Base-by-base conservation (phyloP, 2,113 vertebrate genomes). In the Ornithorhynchus anatinus region DNA sequence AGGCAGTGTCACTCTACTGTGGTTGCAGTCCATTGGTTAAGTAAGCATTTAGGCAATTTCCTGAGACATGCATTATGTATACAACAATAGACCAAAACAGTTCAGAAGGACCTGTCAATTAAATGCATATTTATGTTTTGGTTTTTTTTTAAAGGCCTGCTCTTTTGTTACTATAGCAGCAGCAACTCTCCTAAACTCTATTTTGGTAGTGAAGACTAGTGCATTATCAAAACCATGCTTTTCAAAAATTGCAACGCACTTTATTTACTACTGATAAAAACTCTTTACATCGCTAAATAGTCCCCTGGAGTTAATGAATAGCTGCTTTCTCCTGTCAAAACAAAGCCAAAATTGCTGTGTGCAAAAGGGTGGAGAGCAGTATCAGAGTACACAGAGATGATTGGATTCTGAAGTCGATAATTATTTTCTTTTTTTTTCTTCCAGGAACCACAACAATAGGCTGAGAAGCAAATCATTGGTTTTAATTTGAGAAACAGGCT, bases 351-450 rank as follows among this genome's bases (percentile, higher is more conserved):
- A 69, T 79, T 72, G 52, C 3, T 58, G 1, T 50, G 35, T 8
- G 5, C 38, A 33, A 58, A 63, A 65, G 27, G 22, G 59, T n/a
- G 32, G 13, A 23, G 35, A 72, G 47, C 1, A 59, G 20, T 40
- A 69, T 44, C 23, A 31, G 27, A 37, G 11, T 40, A 65, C 59
- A 72, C 40, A 75, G 19, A 60, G 32, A 67, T 72, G 66, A 75
- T 5, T 77, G 20, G 32, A 74, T 69, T 69, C 66, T 69, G 43
- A 69, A 69, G 10, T 53, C n/a, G 72, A 14, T 51, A 48, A 81
- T 77, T 74, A 72, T 77, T 79, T 72, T 37, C 31, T 48, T 35
- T 54, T 17, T 11, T 7, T 10, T 20, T 13, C 20, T n/a, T 6
- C 33, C 16, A 17, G 40, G 47, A 77, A 57, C 5, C 19, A 23